A percentile compares a stretch with the other conserved stretches of the same genome.
These are phyloP conservation scores for Cerceris ruficornis DNA, from an alignment of 2,888 invertebrate genomes.

Conservation along the genomic window DNA sequence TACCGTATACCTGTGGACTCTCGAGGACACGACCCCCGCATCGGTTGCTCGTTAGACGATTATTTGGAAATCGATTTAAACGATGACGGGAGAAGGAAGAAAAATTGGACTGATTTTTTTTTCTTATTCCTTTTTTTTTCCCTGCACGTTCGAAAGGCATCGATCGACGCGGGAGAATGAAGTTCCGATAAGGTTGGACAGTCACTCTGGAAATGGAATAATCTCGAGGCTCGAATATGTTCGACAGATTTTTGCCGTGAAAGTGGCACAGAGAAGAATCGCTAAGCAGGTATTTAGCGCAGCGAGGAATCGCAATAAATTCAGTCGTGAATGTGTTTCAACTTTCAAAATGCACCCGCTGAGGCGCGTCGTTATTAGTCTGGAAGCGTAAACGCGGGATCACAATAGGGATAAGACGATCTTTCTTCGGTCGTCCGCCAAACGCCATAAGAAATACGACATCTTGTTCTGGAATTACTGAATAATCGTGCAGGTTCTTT, in stretches of 20 bases:
- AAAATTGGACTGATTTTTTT: not conserved
- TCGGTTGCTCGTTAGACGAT: constrained; percentile 29
- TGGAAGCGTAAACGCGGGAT: constrained; percentile 18
- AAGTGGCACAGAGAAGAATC: constrained; percentile 50
- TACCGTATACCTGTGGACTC: constrained; percentile 40
- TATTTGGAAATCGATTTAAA: constrained; percentile 19
- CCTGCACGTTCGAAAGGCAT: not conserved
- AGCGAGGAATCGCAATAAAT: constrained; percentile 49
- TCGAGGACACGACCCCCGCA: constrained; percentile 37
- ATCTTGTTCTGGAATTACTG: too few relatives aligned
- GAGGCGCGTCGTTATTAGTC: constrained; percentile 18
- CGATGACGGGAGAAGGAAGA: not conserved
- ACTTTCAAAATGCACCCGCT: constrained; percentile 52
- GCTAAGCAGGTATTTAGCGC: constrained; percentile 54
- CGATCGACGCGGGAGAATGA: not conserved
- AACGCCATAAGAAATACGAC: too few relatives aligned
- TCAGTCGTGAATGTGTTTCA: constrained; percentile 53
- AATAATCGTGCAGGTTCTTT: too few relatives aligned
- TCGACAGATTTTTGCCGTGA: constrained; percentile 53
- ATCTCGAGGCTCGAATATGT: constrained; percentile 20
- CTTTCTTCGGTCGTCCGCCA: too few relatives aligned
- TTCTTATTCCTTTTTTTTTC: not conserved
- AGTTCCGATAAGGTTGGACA: constrained; percentile 16
- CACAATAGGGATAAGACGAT: not conserved
- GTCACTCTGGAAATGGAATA: constrained; percentile 33